Conservation (phyloP, 1,140 invertebrate genomes). For the Drosophila ambigua region DNA sequence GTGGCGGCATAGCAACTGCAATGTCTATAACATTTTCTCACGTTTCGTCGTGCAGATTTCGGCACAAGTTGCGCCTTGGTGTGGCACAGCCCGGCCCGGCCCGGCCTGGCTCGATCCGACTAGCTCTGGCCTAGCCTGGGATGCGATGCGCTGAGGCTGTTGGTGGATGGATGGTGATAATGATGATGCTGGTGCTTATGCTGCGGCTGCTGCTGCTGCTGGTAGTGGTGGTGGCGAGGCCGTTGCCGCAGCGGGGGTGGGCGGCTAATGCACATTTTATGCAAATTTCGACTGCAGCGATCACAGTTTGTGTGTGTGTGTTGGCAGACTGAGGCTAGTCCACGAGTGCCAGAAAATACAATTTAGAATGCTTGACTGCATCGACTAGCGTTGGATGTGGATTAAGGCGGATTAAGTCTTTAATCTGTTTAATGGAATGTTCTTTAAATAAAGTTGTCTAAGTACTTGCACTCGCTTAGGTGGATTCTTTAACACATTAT, state of each 20-base stretch:
- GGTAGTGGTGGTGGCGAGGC: slow-evolving; percentile 27
- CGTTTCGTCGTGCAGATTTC: slow-evolving; percentile 78
- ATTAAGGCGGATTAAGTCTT: slow-evolving; percentile 21
- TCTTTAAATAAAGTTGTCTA: slow-evolving; percentile 1
- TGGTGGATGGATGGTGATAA: slow-evolving; percentile 43
- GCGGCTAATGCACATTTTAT: slow-evolving; percentile 75
- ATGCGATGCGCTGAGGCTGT: slow-evolving; percentile 24
- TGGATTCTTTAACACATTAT: too few relatives aligned
- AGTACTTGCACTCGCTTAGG: too few relatives aligned
- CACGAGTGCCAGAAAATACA: slow-evolving; percentile 58
- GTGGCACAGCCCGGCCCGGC: slow-evolving; percentile 42
- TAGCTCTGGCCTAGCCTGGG: slow-evolving; percentile 7
- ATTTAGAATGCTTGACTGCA: slow-evolving; percentile 45
- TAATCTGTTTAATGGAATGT: slow-evolving; percentile 43
- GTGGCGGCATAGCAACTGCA: slow-evolving; percentile 61
- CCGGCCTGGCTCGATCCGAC: slow-evolving; percentile 18
- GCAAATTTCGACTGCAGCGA: slow-evolving; percentile 56
- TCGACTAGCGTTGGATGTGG: slow-evolving; percentile 32
- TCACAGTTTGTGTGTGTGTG: slow-evolving; percentile 1
- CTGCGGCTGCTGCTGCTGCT: slow-evolving; percentile 3
- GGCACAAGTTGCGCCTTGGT: slow-evolving; percentile 77
- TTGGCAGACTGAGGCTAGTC: slow-evolving; percentile 44
- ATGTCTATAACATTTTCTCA: slow-evolving; percentile 78
- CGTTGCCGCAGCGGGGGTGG: slow-evolving; percentile 58
- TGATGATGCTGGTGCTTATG: slow-evolving; percentile 37